Percentiles rank a stretch among this genome's conserved stretches.
Evolutionary conservation across 64 coral and sea anemone species (phyloP).

Genomic region (Trachythela sp.): DNA sequence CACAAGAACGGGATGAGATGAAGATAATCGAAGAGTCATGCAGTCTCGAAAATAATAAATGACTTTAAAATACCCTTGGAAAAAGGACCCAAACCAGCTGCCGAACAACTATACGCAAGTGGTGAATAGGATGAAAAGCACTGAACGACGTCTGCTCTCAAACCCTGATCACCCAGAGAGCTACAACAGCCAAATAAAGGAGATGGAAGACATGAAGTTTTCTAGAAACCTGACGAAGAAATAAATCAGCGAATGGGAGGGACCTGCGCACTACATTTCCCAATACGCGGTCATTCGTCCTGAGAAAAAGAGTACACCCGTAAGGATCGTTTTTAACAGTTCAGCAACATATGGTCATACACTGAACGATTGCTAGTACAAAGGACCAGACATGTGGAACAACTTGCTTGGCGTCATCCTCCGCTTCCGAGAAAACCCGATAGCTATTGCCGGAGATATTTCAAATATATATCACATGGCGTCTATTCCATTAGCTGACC

Average conservation of each 20-base stretch:
- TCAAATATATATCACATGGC: background rate
- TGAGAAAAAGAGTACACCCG: conserved; percentile 1
- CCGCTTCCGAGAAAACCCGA: background rate
- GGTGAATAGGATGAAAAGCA: background rate
- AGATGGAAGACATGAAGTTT: background rate
- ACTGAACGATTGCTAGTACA: background rate
- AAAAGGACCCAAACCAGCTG: background rate
- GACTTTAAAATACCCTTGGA: background rate
- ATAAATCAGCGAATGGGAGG: background rate
- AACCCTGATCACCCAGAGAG: background rate
- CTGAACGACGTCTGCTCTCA: background rate
- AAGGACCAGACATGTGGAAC: background rate
- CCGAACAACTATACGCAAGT: conserved; percentile 1
- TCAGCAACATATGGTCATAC: background rate
- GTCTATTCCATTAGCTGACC: background rate
- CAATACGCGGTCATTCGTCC: background rate
- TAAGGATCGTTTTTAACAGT: conserved; percentile 15
- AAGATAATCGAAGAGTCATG: conserved; percentile 7
- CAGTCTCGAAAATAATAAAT: background rate
- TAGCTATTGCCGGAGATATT: background rate
- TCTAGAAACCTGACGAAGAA: background rate
- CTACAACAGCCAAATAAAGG: conserved; percentile 13
- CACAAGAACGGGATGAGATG: conserved; percentile 1
- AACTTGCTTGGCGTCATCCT: background rate
- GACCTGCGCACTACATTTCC: background rate